Base-by-base conservation (phyloP, 2,797 vertebrate genomes). In the Enteromius anoplus region DNA sequence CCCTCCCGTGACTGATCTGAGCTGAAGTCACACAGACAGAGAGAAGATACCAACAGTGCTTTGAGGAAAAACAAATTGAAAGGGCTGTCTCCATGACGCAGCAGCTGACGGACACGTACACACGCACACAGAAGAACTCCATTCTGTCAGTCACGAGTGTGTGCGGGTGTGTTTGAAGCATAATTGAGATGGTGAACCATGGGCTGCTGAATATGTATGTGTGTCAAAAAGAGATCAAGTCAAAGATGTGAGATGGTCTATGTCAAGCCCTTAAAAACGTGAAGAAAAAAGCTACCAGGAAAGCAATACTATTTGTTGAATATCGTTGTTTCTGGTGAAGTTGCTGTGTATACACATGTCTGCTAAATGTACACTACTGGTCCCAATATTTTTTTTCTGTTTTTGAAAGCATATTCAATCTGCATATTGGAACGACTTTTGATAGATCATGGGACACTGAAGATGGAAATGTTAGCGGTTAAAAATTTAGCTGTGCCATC, bases 211-310 rank as follows among this genome's bases (percentile, higher is more conserved):
- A 87, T 79, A 91, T 89, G 88, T 53, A 81, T 82, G 85, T 71
- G 87, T 91, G 88, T 89, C 88, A 90, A 89, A 92, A 90, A 83
- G 87, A 88, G 85, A 89, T 80, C 68, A 64, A 64, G 81, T 89
- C 87, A 88, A 88, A 87, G 88, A 86, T 87, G 89, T 83, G 78
- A 82, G 45, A 71, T 73, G 86, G 88, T 88, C 91, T 92, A 93
- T 91, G 91, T 91, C 88, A 89, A 75, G 51, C 7, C 87, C 83
- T 65, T 71, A 78, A 79, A 34, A 23, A 4, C 0, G 8, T 4
- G 15, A 66, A 5, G 11, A 9, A 49, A 64, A 32, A 47, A 72
- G 45, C 15, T 32, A 19, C 15, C 45, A 51, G 15, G 11, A 66
- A 21, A 34, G 64, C 64, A 66, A 11, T n/a, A 68, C 34, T 4